A percentile compares a stretch with the other conserved stretches of the same genome.
These are phyloP conservation scores for Panagrolaimus sp. DNA, from an alignment of 1,140 invertebrate species.

Conservation along the genomic window DNA sequence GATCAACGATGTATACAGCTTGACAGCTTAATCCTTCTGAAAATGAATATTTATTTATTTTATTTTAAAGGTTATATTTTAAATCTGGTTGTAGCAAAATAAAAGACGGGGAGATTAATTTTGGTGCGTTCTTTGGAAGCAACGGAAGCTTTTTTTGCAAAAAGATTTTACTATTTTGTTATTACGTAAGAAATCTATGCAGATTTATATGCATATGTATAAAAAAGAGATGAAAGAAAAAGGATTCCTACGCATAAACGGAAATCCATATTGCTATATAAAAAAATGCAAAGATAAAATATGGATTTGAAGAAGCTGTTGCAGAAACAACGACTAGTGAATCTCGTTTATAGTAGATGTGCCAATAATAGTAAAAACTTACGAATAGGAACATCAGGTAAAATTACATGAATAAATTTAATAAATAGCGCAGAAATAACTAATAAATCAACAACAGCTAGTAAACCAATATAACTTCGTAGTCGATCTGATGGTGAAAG, in stretches of 20 bases:
- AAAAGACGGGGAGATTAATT: background rate
- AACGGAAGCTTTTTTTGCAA: background rate
- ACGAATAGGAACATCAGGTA: slow-evolving; percentile 45
- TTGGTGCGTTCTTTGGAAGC: background rate
- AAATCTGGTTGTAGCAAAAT: slow-evolving; percentile 10
- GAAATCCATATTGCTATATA: too few relatives aligned
- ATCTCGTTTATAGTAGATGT: too few relatives aligned
- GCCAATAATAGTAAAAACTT: slow-evolving; percentile 15
- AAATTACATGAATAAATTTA: slow-evolving; percentile 38
- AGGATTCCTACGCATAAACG: too few relatives aligned
- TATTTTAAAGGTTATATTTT: slow-evolving; percentile 7
- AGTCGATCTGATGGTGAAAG: slow-evolving; percentile 31
- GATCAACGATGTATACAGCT: slow-evolving; percentile 42
- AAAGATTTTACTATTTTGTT: slow-evolving; percentile 2
- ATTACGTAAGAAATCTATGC: too few relatives aligned
- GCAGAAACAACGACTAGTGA: too few relatives aligned
- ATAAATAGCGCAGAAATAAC: slow-evolving; percentile 46
- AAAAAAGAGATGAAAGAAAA: too few relatives aligned
- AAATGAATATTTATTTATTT: slow-evolving; percentile 18
- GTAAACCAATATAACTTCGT: slow-evolving; percentile 47
- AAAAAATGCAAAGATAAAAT: background rate
- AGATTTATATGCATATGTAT: too few relatives aligned
- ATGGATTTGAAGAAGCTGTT: too few relatives aligned
- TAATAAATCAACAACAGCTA: slow-evolving; percentile 52
- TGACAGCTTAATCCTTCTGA: slow-evolving; percentile 39